phyloP scores from a whole-genome alignment of 2,888 invertebrate genomes.

The Neuroscelio doddi region DNA sequence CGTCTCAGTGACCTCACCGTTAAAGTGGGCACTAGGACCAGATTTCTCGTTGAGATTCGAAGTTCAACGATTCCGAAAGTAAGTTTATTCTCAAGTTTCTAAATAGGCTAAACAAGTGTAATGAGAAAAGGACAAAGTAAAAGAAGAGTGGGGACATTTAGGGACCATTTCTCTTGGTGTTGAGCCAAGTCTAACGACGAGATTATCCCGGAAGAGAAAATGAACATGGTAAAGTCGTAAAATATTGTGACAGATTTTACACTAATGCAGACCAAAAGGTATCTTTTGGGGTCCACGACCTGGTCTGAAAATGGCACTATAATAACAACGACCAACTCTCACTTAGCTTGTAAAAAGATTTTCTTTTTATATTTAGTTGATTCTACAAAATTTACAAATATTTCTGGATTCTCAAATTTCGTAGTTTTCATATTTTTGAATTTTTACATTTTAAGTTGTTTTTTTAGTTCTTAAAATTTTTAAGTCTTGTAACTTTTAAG shows the following conservation, averaged over 20 bases:
- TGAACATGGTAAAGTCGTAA: background rate
- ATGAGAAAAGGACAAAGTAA: background rate
- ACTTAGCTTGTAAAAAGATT: too few relatives aligned
- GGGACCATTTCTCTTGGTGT: constrained; percentile 2
- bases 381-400: too few relatives aligned
- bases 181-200: constrained; percentile 1
- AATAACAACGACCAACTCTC: too few relatives aligned
- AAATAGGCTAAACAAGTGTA: background rate
- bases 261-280: background rate
- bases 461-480: too few relatives aligned
- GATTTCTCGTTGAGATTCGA: constrained; percentile 88
- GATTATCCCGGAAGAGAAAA: constrained; percentile 9
- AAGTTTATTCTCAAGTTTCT: constrained; percentile 49
- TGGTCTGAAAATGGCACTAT: background rate
- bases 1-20: constrained; percentile 89
- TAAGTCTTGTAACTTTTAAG: too few relatives aligned
- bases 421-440: too few relatives aligned
- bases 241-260: constrained; percentile 3
- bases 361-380: too few relatives aligned
- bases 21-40: constrained; percentile 90
- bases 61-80: constrained; percentile 87
- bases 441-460: too few relatives aligned
- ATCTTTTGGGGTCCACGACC: background rate
- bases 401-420: too few relatives aligned
- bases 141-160: background rate